Base-by-base conservation (phyloP, 2,113 vertebrate species). In the Platichthys flesus region DNA sequence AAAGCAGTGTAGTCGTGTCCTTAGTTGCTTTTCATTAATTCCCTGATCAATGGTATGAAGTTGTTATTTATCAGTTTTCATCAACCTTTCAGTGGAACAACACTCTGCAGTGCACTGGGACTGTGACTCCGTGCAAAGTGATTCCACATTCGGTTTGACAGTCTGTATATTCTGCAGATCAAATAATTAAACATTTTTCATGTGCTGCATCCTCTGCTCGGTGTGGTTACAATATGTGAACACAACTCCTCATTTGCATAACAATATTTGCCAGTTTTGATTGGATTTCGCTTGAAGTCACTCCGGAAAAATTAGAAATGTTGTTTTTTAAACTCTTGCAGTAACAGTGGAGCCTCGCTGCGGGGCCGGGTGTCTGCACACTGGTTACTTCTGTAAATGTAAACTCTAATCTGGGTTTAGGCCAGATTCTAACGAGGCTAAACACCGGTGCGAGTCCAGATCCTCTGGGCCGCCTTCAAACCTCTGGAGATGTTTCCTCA, bases 401-500 rank as follows among this genome's bases (percentile, higher is more conserved):
- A 83, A 85, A 86, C 79, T 86, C 73, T 88, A 85, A 71, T 79
- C 84, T 88, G 85, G 84, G 76, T 85, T 89, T 80, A 81, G 82
- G 82, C 70, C 83, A 89, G 81, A 82, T 85, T 83, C 81, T 81
- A 87, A 85, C 80, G 74, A 9, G 74, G 71, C 82, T 89, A 85
- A 89, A 85, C 82, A 87, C 76, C 49, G 20, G 49, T 47, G 59
- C 2, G 26, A 82, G 84, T 87, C 86, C 76, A 83, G 85, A 76
- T 79, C 84, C 78, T 89, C 73, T 60, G 76, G 83, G 80, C 83
- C 47, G 76, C 42, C 66, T 88, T 81, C 79, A 84, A 76, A 87
- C 83, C 89, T 89, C 89, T 88, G 86, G 82, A 90, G 90, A 91
- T 88, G 77, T 86, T 92, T 87, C 88, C 89, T 89, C 77, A 88